phyloP scores from a whole-genome alignment of 1,140 invertebrate genomes.

The Nasonia longicornis region DNA sequence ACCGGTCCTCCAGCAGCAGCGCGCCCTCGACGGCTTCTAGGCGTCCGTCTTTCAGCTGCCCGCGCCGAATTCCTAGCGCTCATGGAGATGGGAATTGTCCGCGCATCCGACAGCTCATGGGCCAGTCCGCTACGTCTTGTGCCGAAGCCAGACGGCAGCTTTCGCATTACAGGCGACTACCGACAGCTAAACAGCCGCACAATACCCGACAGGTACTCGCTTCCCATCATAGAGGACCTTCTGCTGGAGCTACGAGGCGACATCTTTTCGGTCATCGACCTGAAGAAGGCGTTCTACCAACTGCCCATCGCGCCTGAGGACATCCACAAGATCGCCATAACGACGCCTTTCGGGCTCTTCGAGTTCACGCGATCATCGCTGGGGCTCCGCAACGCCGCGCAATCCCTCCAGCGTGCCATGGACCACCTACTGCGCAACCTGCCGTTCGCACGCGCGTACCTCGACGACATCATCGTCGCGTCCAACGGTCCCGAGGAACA shows the following conservation, averaged over 20 bases:
- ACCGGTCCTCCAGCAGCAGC: background rate
- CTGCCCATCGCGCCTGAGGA: background rate
- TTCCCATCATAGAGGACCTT: background rate
- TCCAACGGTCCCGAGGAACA: background rate
- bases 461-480: background rate
- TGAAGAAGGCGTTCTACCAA: background rate
- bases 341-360: background rate
- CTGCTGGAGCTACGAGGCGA: background rate
- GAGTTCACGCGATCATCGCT: background rate
- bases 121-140: background rate
- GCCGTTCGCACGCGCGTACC: background rate
- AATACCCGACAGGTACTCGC: slow-evolving; percentile 2
- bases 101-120: background rate
- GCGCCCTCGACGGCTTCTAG: background rate
- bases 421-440: background rate
- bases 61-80: background rate
- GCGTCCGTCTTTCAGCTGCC: background rate
- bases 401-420: background rate
- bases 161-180: background rate
- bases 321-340: background rate
- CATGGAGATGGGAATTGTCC: background rate
- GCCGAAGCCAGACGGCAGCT: background rate
- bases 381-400: background rate
- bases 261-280: background rate
- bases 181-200: background rate